These are phyloP conservation scores for Panonychus citri DNA, from an alignment of 1,140 invertebrate species.

Conservation along the genomic window DNA sequence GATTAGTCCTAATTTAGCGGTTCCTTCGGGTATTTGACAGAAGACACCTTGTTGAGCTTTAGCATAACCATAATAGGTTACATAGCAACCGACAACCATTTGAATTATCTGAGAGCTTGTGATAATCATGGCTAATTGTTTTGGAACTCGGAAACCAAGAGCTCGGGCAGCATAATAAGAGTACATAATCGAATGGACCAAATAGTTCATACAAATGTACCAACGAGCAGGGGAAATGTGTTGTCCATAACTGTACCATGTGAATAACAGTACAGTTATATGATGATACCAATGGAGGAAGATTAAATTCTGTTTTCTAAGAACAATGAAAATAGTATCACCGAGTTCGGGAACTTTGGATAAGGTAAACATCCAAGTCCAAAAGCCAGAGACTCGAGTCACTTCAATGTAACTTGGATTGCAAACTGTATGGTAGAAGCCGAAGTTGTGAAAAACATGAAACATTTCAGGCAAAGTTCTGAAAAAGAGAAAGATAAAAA, in stretches of 20 bases:
- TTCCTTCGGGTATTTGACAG: conserved; percentile 64
- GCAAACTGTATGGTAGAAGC: conserved; percentile 1
- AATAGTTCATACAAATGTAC: conserved; percentile 98
- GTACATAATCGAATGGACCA: conserved; percentile 92
- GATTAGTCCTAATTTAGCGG: conserved; percentile 62
- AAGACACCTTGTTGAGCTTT: conserved; percentile 36
- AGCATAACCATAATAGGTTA: conserved; percentile 28
- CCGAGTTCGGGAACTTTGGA: conserved; percentile 37
- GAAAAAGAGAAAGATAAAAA: neutral
- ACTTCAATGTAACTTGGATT: conserved; percentile 50
- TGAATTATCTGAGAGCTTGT: conserved; percentile 73
- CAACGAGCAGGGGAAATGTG: conserved; percentile 88
- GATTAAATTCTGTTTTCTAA: conserved; percentile 83
- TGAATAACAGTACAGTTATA: conserved; percentile 54
- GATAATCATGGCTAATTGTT: conserved; percentile 65
- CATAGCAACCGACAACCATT: conserved; percentile 39
- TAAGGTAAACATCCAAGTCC: neutral
- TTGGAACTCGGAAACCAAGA: conserved; percentile 57
- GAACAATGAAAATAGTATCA: conserved; percentile 85
- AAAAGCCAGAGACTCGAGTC: neutral
- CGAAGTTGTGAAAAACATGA: conserved; percentile 29
- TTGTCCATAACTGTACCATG: conserved; percentile 91
- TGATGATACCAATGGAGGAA: conserved; percentile 79
- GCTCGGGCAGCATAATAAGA: conserved; percentile 79
- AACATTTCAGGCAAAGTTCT: conserved; percentile 43